Evolutionary conservation across 2,113 vertebrate genomes (phyloP).

Genomic region (Rafetus swinhoei): DNA sequence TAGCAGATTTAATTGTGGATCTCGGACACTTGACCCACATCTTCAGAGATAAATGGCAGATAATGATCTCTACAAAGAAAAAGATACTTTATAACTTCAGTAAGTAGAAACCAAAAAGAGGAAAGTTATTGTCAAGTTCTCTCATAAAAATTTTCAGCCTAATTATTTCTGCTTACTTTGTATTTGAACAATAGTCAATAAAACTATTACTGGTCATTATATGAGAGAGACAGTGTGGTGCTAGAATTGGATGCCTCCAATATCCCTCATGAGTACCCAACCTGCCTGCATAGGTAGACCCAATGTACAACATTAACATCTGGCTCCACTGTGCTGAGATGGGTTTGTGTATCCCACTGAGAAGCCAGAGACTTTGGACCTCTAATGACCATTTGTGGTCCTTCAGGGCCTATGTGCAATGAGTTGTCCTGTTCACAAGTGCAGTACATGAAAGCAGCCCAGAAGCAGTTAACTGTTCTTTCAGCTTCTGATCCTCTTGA

Average conservation of each 20-base stretch:
- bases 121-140: background rate
- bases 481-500: background rate
- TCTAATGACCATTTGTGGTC: background rate
- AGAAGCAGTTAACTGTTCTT: background rate
- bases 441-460: background rate
- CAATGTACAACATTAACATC: background rate
- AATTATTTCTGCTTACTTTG: background rate
- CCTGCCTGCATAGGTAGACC: background rate
- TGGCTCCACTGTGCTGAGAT: background rate
- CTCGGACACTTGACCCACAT: background rate
- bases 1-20: background rate
- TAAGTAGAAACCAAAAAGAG: background rate
- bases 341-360: background rate
- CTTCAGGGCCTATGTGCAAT: background rate
- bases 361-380: background rate
- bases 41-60: background rate
- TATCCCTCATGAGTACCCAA: background rate
- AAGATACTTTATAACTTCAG: background rate
- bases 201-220: background rate
- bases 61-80: background rate
- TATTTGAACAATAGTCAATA: background rate
- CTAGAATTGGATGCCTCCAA: background rate
- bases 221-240: fast-evolving
- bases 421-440: background rate
- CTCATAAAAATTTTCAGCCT: background rate